Evolutionary conservation across 2,797 vertebrate genomes (phyloP), one percentile per base, ranked within the genome.

Genomic region (Gymnopithys bicolor): DNA sequence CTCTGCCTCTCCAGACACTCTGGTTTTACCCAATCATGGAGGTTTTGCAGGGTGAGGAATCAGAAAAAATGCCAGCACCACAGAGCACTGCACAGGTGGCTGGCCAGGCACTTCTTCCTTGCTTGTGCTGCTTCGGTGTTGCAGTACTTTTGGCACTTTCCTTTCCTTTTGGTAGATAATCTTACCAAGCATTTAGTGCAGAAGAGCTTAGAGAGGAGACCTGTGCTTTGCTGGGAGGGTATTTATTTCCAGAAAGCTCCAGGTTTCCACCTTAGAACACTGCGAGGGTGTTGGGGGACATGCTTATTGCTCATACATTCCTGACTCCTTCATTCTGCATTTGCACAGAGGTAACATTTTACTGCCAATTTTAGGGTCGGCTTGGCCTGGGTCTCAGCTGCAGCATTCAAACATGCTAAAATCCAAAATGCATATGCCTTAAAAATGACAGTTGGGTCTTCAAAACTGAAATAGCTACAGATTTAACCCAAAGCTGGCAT

Each of bases 371-470:
- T 93, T 71, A 90, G 92, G 90, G 84, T 85, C 3, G 23, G 76
- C 52, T 93, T 87, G 82, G 90, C 73, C 82, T 49, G 87, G 76
- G 95, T 85, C 91, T 93, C 94, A 95, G 94, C 93, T 96, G 95
- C 87, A 89, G 71, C 62, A 73, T 78, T 94, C 66, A 81, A 92
- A 81, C 23, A 71, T 35, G 55, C 84, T 81, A 93, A 89, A 92
- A 87, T 91, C 73, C 87, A 83, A 89, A 91, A 83, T 62, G 69
- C 87, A 78, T 85, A 89, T n/a, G 89, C 79, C 73, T 96, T 88
- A 59, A 93, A 94, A 95, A 84, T 86, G 84, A 85, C 84, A 95
- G 91, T 89, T 89, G 79, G 32, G 68, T 84, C 85, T 89, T 87
- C 75, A 85, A 74, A 95, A 87, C 78, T 95, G 81, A 93, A 93